These are phyloP conservation scores for Heliornis fulica DNA, from an alignment of 2,113 vertebrate genomes.

Conservation along the genomic window DNA sequence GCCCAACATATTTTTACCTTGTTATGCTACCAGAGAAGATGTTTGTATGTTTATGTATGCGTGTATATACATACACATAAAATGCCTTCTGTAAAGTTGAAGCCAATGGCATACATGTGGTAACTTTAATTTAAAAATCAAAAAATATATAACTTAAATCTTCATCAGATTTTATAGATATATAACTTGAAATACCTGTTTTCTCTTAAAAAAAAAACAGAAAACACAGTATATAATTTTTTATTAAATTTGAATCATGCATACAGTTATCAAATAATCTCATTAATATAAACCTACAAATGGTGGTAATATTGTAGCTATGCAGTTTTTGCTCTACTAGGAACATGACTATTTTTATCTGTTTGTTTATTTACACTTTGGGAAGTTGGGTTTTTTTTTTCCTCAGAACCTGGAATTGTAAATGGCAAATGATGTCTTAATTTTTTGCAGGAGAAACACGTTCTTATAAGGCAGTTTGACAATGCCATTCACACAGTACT, in stretches of 20 bases:
- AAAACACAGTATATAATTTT: neutral
- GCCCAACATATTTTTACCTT: neutral
- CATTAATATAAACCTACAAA: neutral
- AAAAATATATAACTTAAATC: neutral
- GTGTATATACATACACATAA: neutral
- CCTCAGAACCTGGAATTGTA: neutral
- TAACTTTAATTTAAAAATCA: neutral
- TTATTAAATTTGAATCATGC: neutral
- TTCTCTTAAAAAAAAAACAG: neutral
- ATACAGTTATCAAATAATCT: neutral
- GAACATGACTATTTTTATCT: neutral
- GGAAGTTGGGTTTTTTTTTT: rapidly evolving
- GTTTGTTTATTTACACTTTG: neutral
- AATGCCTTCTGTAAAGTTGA: neutral
- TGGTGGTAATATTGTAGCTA: neutral
- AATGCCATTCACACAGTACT: neutral
- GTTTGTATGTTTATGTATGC: neutral
- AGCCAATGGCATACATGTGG: neutral
- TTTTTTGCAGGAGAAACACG: neutral
- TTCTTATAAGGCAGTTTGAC: neutral
- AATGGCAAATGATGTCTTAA: neutral
- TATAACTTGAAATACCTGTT: rapidly evolving
- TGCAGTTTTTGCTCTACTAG: neutral
- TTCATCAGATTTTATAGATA: neutral
- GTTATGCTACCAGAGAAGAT: neutral